Evolutionary conservation across 2,888 invertebrate genomes (phyloP), one percentile per base, ranked within the genome.

Genomic region (Eurytoma californica): DNA sequence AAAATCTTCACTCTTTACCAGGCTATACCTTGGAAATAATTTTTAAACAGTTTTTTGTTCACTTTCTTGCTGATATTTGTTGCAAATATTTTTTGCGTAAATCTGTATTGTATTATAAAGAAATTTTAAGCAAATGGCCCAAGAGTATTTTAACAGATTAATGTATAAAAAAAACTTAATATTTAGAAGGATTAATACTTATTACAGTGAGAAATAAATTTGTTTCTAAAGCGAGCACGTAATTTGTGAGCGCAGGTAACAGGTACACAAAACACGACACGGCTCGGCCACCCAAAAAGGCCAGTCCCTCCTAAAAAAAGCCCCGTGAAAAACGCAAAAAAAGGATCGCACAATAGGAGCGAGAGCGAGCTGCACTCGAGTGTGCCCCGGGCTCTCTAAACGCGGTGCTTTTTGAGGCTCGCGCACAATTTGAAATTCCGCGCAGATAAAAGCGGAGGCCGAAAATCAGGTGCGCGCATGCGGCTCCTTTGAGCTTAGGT

Each of bases 401-500:
- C 57, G 73, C 77, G 73, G 79, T 73, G 82, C 83, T 83, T 83
- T 82, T 63, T 68, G 80, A 83, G 82, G 3, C 57, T 58, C 74
- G 68, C 57, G 77, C 77, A 80, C 82, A 83, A 84, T 82, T 80
- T 75, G 77, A 76, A 83, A 84, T 84, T 82, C 82, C 81, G 67
- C 72, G 69, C 57, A 58, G 80, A 79, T 80, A 82, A 84, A 83
- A 82, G 57, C 39, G 60, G 74, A 76, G 70, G 66, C 61, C 76
- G 81, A 79, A 76, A 83, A 86, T 87, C 85, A 86, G 85, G 85
- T 85, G 87, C 85, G 84, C 47, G 85, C 84, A 83, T 83, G 86
- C 85, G 85, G 84, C 82, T 67, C 84, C 82, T 84, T 82, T 80
- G 80, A 82, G 84, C 81, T 82, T 63, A 63, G 63, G 82, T 73